Percentiles rank a stretch among this genome's conserved stretches.
Evolutionary conservation across 2,113 vertebrate species (phyloP).

Genomic region (Notiomystis cincta): DNA sequence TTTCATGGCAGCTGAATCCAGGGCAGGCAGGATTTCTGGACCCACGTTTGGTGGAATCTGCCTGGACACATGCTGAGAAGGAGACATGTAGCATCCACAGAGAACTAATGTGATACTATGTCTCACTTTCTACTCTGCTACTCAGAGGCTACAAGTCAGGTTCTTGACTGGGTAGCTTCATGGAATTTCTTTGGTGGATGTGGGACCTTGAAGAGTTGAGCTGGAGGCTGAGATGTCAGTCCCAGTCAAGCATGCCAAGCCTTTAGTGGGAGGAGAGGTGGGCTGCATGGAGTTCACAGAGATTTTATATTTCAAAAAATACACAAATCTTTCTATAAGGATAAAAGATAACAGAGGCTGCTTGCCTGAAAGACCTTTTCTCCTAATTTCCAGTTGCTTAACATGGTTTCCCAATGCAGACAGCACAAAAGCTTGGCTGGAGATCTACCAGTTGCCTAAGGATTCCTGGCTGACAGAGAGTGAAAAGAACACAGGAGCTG

Average conservation of each 20-base stretch:
- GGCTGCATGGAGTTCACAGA: not conserved
- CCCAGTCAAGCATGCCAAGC: not conserved
- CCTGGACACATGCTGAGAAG: not conserved
- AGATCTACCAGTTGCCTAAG: conserved; percentile 81
- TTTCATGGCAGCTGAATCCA: not conserved
- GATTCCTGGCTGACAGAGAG: conserved; percentile 81
- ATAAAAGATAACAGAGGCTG: not conserved
- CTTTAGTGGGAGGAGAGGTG: not conserved
- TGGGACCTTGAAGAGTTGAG: not conserved
- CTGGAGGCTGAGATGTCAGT: not conserved
- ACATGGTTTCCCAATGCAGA: conserved; percentile 67
- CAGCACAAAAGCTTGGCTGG: conserved; percentile 75
- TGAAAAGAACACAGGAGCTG: conserved; percentile 3
- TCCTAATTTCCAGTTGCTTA: conserved; percentile 32
- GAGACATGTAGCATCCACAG: not conserved
- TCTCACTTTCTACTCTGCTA: not conserved
- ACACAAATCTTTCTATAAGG: not conserved
- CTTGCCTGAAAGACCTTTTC: conserved; percentile 6
- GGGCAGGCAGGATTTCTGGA: not conserved
- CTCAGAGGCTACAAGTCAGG: not conserved
- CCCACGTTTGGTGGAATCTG: not conserved
- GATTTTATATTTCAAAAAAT: not conserved
- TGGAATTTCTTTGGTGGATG: not conserved
- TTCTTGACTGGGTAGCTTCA: not conserved
- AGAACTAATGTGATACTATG: not conserved